Conservation (phyloP, 2,113 vertebrate species). For the Tauraco erythrolophus region DNA sequence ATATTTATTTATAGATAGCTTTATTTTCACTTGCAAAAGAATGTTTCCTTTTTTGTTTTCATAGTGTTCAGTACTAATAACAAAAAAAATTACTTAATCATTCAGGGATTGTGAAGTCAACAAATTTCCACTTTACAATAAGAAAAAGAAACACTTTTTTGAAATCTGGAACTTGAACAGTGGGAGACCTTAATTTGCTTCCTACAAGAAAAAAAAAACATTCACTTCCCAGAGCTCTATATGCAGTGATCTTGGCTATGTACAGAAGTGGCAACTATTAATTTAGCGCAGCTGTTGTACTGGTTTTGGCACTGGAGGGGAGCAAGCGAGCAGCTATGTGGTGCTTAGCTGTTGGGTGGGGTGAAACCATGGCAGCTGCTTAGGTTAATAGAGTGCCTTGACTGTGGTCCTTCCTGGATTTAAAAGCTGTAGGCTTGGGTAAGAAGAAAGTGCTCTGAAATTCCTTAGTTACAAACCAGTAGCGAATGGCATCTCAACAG, state of each 20-base stretch:
- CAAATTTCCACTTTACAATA: not conserved
- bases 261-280: not conserved
- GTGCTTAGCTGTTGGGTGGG: not conserved
- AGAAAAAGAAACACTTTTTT: not conserved
- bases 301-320: not conserved
- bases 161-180: rapidly evolving
- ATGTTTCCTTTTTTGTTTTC: not conserved
- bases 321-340: rapidly evolving
- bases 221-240: not conserved
- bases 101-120: not conserved
- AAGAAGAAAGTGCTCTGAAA: not conserved
- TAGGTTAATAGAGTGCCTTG: not conserved
- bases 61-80: not conserved
- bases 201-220: no score
- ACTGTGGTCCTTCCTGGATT: not conserved
- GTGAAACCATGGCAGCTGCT: not conserved
- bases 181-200: not conserved
- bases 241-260: not conserved
- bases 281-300: not conserved
- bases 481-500: not conserved
- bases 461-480: not conserved
- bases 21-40: not conserved
- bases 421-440: not conserved
- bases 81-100: not conserved
- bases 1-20: not conserved